Evolutionary conservation across 2,888 invertebrate species (phyloP).

Genomic region (Stictocephala bisonia): DNA sequence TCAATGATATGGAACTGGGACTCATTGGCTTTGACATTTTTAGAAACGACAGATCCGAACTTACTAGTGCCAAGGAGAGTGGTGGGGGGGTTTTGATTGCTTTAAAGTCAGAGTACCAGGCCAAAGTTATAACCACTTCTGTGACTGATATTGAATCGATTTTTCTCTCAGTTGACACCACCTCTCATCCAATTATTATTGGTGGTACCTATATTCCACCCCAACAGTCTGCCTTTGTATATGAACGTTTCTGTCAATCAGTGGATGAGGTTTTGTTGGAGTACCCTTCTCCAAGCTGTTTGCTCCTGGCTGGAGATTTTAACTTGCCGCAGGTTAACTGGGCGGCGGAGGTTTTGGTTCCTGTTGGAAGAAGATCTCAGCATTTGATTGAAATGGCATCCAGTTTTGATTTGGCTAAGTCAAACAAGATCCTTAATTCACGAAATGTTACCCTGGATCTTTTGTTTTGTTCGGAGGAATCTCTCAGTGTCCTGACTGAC

Average conservation of each 20-base stretch:
- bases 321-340: slow-evolving; percentile 12
- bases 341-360: background rate
- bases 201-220: slow-evolving; percentile 9
- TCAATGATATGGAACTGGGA: background rate
- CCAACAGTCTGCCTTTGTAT: slow-evolving; percentile 2
- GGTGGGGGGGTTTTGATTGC: background rate
- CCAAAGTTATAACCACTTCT: background rate
- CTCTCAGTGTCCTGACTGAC: background rate
- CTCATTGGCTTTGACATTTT: slow-evolving; percentile 19
- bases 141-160: background rate
- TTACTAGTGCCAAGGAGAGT: slow-evolving; percentile 11
- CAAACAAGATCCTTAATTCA: background rate
- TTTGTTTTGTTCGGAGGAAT: background rate
- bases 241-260: background rate
- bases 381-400: background rate
- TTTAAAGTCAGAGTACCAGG: background rate
- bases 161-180: background rate
- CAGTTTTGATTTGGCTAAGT: background rate
- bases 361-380: background rate
- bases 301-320: slow-evolving; percentile 9
- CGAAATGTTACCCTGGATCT: slow-evolving; percentile 7
- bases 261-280: slow-evolving; percentile 3
- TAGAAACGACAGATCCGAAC: background rate
- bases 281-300: background rate
- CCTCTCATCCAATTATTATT: slow-evolving; percentile 16